Evolutionary conservation across 2,888 invertebrate species (phyloP).

Genomic region (Isoperla grammatica): DNA sequence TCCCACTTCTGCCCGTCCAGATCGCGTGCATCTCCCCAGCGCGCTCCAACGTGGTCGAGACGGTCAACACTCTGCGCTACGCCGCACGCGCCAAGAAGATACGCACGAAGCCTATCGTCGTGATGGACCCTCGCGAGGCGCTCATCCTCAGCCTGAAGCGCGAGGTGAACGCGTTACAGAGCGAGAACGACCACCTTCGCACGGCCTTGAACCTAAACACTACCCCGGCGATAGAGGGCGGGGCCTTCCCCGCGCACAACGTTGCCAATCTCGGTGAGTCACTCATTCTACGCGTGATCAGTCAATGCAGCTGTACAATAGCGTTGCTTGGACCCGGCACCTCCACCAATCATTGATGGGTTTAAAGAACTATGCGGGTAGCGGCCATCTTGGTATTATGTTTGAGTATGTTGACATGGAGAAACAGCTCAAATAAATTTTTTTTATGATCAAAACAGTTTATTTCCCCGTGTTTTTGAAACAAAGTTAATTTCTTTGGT

Average conservation of each 20-base stretch:
- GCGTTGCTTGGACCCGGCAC: no score
- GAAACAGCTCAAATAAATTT: no score
- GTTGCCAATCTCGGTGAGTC: conserved; percentile 4
- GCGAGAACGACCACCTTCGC: conserved; percentile 83
- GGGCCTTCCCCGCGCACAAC: conserved; percentile 34
- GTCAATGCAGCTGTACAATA: no score
- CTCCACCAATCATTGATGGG: no score
- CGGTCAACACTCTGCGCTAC: conserved; percentile 85
- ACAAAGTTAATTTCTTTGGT: no score
- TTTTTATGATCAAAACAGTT: no score
- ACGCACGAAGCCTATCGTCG: conserved; percentile 84
- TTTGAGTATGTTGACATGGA: no score
- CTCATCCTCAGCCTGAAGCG: conserved; percentile 82
- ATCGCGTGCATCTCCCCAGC: conserved; percentile 93
- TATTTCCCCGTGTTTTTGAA: no score
- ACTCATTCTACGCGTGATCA: no score
- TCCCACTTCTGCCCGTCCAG: conserved; percentile 47
- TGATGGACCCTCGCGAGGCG: conserved; percentile 93
- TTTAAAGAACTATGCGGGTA: no score
- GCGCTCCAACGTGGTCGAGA: conserved; percentile 77
- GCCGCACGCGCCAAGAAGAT: conserved; percentile 90
- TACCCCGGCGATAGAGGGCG: conserved; percentile 34
- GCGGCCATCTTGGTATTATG: no score
- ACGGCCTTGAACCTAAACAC: conserved; percentile 64
- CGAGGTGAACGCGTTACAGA: conserved; percentile 76